Evolutionary conservation across 1,140 invertebrate species (phyloP).

Genomic region (Aporrectodea caliginosa): DNA sequence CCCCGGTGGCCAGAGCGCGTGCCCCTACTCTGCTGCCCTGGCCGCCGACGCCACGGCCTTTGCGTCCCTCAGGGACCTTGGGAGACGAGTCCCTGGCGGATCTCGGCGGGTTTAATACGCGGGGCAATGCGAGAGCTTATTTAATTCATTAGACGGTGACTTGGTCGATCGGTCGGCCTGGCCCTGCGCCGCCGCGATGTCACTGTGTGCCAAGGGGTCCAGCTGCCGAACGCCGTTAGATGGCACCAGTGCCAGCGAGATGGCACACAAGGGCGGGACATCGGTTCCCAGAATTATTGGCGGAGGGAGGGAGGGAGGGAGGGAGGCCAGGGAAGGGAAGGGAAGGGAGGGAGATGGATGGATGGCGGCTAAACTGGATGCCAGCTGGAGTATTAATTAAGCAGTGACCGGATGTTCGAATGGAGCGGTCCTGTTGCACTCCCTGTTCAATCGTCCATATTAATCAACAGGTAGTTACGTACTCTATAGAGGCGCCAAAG

Average conservation of each 20-base stretch:
- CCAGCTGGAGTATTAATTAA: not conserved
- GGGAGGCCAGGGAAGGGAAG: not conserved
- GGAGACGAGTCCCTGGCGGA: not conserved
- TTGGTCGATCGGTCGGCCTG: not conserved
- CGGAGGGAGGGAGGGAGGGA: not conserved
- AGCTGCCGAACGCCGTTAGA: too few relatives aligned
- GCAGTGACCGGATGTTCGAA: not conserved
- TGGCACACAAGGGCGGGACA: not conserved
- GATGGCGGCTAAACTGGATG: not conserved
- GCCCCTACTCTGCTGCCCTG: not conserved
- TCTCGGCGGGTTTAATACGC: not conserved
- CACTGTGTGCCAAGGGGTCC: not conserved
- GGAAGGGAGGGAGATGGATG: not conserved
- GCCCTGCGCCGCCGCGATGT: not conserved
- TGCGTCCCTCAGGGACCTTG: not conserved
- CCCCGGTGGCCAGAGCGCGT: not conserved
- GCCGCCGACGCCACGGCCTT: not conserved
- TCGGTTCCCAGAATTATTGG: not conserved
- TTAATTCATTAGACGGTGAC: slow-evolving; percentile 4
- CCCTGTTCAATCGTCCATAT: not conserved
- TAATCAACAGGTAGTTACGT: not conserved
- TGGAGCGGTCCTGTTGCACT: not conserved
- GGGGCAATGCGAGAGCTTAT: not conserved
- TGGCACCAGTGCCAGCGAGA: too few relatives aligned
- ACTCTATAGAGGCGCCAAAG: too few relatives aligned